Evolutionary conservation across 2,797 vertebrate genomes (phyloP), one percentile per base, ranked within the genome.

Genomic region (Hephaestus fuliginosus): DNA sequence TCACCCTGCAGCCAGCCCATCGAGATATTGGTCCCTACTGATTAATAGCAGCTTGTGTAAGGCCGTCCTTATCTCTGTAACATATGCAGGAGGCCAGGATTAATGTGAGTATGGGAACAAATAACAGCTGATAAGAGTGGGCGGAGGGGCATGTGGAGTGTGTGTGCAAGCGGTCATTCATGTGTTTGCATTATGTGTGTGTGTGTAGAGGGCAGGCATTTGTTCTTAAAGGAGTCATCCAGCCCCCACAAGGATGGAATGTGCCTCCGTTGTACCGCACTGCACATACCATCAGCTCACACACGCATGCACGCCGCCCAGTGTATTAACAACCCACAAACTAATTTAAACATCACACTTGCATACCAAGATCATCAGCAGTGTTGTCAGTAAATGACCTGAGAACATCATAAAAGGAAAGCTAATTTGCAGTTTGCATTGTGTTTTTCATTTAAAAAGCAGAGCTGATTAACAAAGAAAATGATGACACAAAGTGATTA

Each of bases 121-220:
- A 86, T 67, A 85, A 81, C 83, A 85, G 86, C 83, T 89, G 86
- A 88, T 89, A 84, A 81, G 73, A 81, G 70, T 72, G 68, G 83
- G 65, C 7, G 67, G 81, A 71, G 76, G 67, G 67, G 79, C 52
- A 28, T 83, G 66, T 49, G 61, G 76, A 48, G 77, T 71, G 49
- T 70, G 48, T 36, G 15, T 20, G 48, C 8, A 2, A 22, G 20
- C 41, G 46, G 4, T 18, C 41, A 18, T 71, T 46, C 25, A 44
- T 75, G 71, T 80, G 49, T 74, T 15, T 78, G 73, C 11, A 18
- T 68, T 63, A 41, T 58, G 63, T 69, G 17, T 55, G 76, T 81
- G 48, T 43, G 43, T n/a, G 41, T 46, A 61, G 58, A 78, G 63
- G 65, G 53, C 43, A 1, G 69, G 53, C 70, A 74, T 69, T 86